Percentiles rank a stretch among this genome's conserved stretches.
Evolutionary conservation across 2,797 vertebrate species (phyloP).

Genomic region (Rallus crepitans): DNA sequence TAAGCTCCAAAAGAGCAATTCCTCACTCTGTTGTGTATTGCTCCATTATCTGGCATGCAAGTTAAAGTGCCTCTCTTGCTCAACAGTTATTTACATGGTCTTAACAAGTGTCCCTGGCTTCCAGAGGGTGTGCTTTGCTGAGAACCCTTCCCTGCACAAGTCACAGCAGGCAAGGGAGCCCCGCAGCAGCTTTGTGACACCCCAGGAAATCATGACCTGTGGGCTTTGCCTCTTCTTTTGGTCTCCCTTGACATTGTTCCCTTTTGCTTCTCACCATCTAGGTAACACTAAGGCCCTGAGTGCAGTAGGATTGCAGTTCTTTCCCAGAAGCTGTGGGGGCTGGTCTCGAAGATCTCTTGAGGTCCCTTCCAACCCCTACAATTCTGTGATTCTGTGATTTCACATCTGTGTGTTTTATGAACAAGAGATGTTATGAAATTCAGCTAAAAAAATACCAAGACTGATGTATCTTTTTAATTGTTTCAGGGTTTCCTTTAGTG

Average conservation of each 20-base stretch:
- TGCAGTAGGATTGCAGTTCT: neutral
- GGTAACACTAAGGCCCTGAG: too few species aligned
- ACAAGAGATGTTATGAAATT: neutral
- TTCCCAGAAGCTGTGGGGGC: neutral
- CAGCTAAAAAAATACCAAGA: neutral
- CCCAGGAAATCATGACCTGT: neutral
- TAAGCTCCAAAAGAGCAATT: neutral
- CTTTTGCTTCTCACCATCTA: neutral
- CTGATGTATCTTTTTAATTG: slow-evolving; percentile 7
- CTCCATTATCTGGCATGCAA: neutral
- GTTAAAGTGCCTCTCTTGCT: neutral
- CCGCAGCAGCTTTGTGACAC: neutral
- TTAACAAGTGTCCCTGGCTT: neutral
- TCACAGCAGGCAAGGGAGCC: neutral
- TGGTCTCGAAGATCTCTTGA: too few species aligned
- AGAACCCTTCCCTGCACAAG: neutral
- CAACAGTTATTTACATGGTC: neutral
- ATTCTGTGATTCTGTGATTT: neutral
- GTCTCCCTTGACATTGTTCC: neutral
- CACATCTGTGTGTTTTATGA: neutral
- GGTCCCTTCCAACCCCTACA: too few species aligned
- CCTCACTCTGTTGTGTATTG: neutral
- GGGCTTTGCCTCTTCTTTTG: neutral
- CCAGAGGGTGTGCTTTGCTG: neutral
- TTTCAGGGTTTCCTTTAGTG: slow-evolving; percentile 92